Evolutionary conservation across 2,113 vertebrate genomes (phyloP).

Genomic region (Lathamus discolor): DNA sequence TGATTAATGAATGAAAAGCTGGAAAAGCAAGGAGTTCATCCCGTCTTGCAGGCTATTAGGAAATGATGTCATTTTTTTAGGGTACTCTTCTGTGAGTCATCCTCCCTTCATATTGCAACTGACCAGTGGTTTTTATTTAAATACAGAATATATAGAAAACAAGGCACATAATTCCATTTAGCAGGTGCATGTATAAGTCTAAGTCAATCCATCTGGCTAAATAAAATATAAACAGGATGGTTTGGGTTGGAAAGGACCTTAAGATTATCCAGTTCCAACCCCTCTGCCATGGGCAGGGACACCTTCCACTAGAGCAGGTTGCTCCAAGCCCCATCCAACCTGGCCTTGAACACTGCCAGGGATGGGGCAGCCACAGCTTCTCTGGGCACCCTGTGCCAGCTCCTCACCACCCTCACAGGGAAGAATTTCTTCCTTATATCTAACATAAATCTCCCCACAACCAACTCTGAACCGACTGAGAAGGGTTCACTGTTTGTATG

Average conservation of each 20-base stretch:
- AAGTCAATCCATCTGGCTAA: background rate
- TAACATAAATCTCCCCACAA: background rate
- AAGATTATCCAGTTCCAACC: background rate
- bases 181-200: background rate
- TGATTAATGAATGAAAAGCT: background rate
- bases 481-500: background rate
- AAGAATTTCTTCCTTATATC: background rate
- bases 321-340: background rate
- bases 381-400: background rate
- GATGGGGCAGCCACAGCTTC: background rate
- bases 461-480: background rate
- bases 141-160: background rate
- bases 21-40: background rate
- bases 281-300: background rate
- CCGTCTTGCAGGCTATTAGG: background rate
- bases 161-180: background rate
- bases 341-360: background rate
- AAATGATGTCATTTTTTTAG: background rate
- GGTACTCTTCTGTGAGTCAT: background rate
- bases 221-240: conserved; percentile 3
- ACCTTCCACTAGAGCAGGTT: background rate
- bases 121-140: background rate
- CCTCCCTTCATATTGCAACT: background rate
- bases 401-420: background rate
- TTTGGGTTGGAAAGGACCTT: background rate